These are phyloP conservation scores for Mythimna loreyi DNA, from an alignment of 2,888 invertebrate species.

Conservation along the genomic window DNA sequence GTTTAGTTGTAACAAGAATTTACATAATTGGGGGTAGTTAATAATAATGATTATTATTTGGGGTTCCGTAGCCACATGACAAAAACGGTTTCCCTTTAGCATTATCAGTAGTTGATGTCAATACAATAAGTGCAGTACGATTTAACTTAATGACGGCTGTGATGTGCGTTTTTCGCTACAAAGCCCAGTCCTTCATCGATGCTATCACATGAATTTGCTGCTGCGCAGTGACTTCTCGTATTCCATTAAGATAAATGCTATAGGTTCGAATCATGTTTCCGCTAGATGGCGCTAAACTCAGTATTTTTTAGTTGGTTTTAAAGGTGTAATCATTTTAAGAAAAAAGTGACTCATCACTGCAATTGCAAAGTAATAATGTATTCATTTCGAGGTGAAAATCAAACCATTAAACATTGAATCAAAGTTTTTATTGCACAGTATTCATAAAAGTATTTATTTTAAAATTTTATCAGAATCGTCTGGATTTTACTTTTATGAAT, in stretches of 20 bases:
- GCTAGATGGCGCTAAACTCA: no score
- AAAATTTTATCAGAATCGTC: no score
- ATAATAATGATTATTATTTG: neutral
- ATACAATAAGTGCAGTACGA: neutral
- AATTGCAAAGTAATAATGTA: no score
- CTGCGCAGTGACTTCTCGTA: neutral
- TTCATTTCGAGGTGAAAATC: no score
- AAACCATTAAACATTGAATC: no score
- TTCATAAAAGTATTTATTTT: no score
- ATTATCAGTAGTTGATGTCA: neutral
- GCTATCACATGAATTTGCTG: neutral
- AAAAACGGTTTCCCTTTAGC: neutral
- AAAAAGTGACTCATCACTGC: no score
- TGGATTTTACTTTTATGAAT: no score
- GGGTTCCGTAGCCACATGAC: neutral
- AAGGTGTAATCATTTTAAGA: no score
- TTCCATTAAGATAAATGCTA: neutral
- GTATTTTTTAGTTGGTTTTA: no score
- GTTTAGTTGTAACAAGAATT: neutral
- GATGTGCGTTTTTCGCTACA: neutral
- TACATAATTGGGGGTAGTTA: neutral
- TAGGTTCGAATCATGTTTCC: no score
- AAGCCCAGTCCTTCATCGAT: neutral
- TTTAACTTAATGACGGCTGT: neutral
- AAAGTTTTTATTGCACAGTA: no score